A percentile compares a stretch with the other conserved stretches of the same genome.
Conservation (phyloP, 1,140 invertebrate genomes). For the Plectrocnemia conspersa region DNA sequence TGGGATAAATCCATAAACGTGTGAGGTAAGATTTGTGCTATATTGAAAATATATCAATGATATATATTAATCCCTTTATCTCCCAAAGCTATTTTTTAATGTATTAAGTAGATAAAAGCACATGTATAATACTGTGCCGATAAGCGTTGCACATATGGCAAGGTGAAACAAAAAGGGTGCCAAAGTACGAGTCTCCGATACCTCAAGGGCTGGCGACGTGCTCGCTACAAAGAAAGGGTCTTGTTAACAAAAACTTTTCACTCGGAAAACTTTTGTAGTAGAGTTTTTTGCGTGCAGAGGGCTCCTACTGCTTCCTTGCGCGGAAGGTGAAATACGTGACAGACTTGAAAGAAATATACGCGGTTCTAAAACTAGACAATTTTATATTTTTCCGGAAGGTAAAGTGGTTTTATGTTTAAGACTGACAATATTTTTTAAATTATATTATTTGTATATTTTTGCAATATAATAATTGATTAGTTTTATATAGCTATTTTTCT, state of each 20-base stretch:
- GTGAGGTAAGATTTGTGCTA: neutral
- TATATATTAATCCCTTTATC: neutral
- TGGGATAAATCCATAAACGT: slow-evolving; percentile 25
- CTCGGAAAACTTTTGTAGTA: slow-evolving; percentile 29
- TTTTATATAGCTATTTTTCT: too few species aligned
- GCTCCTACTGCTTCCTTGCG: slow-evolving; percentile 1
- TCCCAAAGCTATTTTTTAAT: neutral
- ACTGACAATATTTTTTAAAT: too few species aligned
- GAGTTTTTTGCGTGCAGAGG: slow-evolving; percentile 21
- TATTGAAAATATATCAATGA: neutral
- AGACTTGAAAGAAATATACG: slow-evolving; percentile 13
- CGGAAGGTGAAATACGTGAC: slow-evolving; percentile 27
- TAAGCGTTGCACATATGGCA: slow-evolving; percentile 5
- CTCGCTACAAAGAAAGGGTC: slow-evolving; percentile 27
- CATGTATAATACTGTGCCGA: slow-evolving; percentile 10
- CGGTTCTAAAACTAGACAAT: too few species aligned
- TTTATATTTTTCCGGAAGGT: too few species aligned
- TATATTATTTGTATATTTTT: too few species aligned
- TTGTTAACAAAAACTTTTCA: slow-evolving; percentile 33
- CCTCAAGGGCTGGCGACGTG: slow-evolving; percentile 27
- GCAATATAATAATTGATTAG: too few species aligned
- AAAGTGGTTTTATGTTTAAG: too few species aligned
- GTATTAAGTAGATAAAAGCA: neutral
- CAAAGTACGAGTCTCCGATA: slow-evolving; percentile 11
- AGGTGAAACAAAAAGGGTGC: slow-evolving; percentile 24